phyloP scores from a whole-genome alignment of 2,113 vertebrate species.

The Epinephelus lanceolatus region DNA sequence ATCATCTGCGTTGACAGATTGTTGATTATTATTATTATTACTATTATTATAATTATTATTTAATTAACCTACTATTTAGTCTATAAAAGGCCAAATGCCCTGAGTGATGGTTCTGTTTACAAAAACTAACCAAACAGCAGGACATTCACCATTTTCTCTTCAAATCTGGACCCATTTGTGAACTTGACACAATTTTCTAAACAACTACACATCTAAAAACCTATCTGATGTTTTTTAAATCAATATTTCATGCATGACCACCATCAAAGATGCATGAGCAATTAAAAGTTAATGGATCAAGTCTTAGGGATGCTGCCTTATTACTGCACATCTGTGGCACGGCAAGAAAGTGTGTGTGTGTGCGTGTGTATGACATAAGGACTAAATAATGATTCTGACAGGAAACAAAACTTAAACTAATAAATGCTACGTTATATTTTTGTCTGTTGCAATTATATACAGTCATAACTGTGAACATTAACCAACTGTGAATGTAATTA shows the following conservation, averaged over 20 bases:
- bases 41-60: too few species aligned
- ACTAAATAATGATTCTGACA: too few species aligned
- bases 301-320: not conserved
- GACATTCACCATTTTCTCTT: not conserved
- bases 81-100: not conserved
- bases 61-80: not conserved
- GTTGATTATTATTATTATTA: too few species aligned
- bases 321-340: not conserved
- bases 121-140: too few species aligned
- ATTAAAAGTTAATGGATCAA: constrained; percentile 38
- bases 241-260: constrained; percentile 47
- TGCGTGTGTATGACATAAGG: too few species aligned
- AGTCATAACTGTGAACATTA: too few species aligned
- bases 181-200: not conserved
- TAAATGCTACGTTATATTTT: not conserved
- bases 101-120: too few species aligned
- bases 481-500: too few species aligned
- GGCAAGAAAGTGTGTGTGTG: not conserved
- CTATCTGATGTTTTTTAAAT: constrained; percentile 12
- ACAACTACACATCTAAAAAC: not conserved
- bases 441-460: not conserved
- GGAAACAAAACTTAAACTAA: too few species aligned
- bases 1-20: too few species aligned
- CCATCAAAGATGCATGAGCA: constrained; percentile 36
- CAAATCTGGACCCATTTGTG: not conserved